Evolutionary conservation across 2,888 invertebrate species (phyloP).

Genomic region (Pilophorus perplexus): DNA sequence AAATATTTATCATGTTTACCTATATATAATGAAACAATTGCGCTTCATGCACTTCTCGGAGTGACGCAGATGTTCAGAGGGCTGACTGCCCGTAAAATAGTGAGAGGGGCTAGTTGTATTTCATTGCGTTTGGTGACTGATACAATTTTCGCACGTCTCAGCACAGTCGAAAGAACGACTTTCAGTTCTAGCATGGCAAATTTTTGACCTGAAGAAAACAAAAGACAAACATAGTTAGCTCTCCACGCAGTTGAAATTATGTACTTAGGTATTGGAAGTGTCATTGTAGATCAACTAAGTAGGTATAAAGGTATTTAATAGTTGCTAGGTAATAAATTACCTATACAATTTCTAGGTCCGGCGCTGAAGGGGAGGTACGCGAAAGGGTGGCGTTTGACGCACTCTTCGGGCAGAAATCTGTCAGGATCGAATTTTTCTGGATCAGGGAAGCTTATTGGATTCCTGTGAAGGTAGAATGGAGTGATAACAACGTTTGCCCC

Average conservation of each 20-base stretch:
- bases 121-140: slow-evolving; percentile 41
- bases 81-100: not conserved
- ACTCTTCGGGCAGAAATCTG: slow-evolving; percentile 16
- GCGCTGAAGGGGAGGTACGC: slow-evolving; percentile 55
- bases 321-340: too few species aligned
- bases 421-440: slow-evolving; percentile 16
- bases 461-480: slow-evolving; percentile 5
- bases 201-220: slow-evolving; percentile 48
- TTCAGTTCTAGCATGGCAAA: slow-evolving; percentile 50
- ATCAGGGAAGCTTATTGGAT: not conserved
- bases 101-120: not conserved
- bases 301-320: too few species aligned
- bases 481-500: not conserved
- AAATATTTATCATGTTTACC: too few species aligned
- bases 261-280: too few species aligned
- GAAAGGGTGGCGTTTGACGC: slow-evolving; percentile 53
- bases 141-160: slow-evolving; percentile 46
- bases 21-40: too few species aligned
- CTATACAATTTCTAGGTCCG: slow-evolving; percentile 55
- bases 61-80: not conserved
- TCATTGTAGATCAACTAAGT: too few species aligned
- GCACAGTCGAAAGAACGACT: slow-evolving; percentile 46
- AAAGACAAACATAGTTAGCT: too few species aligned
- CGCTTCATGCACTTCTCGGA: too few species aligned
- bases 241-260: too few species aligned